Evolutionary conservation across 2,888 invertebrate species (phyloP).

Genomic region (Idaea biselata): DNA sequence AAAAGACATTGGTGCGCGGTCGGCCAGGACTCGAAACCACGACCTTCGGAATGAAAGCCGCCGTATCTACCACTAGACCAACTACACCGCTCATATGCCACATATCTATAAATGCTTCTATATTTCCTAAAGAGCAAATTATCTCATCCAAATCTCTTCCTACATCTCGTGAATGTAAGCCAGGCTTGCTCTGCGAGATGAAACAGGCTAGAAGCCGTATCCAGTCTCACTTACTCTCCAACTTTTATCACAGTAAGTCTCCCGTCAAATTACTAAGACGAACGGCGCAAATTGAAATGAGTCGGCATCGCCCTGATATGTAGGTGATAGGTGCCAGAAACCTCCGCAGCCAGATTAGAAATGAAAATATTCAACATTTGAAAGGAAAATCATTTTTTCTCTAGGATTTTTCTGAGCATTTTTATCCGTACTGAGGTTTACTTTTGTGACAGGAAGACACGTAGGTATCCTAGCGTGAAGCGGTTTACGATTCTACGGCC

Average conservation of each 20-base stretch:
- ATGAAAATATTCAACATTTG: neutral
- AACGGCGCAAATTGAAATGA: constrained; percentile 57
- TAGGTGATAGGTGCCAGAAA: neutral
- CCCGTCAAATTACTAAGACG: constrained; percentile 56
- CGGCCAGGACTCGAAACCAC: too few species aligned
- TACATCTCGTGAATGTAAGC: too few species aligned
- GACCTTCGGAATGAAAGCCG: too few species aligned
- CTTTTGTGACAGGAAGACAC: neutral
- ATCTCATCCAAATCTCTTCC: too few species aligned
- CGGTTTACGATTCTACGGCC: neutral
- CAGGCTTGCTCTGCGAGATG: too few species aligned
- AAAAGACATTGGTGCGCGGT: too few species aligned
- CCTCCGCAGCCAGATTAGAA: neutral
- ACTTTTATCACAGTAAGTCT: constrained; percentile 48
- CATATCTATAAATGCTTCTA: too few species aligned
- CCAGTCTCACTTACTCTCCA: constrained; percentile 31
- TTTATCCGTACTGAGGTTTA: neutral
- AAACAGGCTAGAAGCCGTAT: constrained; percentile 26
- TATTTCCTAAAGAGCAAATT: too few species aligned
- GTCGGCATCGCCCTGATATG: constrained; percentile 30
- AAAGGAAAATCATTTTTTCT: neutral
- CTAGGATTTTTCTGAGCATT: neutral
- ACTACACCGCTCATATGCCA: too few species aligned
- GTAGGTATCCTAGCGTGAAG: neutral
- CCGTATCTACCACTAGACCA: too few species aligned